Percentiles rank a stretch among this genome's conserved stretches.
Conservation (phyloP, 2,797 vertebrate species). For the Pseudomugil tenellus region DNA sequence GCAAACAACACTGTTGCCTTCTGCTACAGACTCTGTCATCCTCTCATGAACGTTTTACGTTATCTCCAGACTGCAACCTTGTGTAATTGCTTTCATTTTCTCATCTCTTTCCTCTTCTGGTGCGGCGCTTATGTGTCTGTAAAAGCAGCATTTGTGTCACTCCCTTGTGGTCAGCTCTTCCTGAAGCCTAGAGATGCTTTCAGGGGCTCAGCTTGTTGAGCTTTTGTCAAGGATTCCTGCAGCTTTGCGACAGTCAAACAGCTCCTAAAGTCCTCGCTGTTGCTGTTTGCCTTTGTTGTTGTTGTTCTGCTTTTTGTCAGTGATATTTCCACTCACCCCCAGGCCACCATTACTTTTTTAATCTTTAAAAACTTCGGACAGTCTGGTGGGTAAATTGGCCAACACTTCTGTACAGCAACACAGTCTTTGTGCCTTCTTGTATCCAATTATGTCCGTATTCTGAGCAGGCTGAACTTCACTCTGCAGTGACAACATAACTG, state of each 20-base stretch:
- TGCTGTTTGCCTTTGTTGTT: slow-evolving; percentile 14
- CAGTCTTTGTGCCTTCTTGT: not conserved
- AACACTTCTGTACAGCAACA: not conserved
- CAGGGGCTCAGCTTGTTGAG: not conserved
- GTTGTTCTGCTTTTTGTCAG: not conserved
- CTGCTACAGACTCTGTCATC: not conserved
- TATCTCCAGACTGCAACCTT: not conserved
- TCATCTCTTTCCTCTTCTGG: not conserved
- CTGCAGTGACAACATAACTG: not conserved
- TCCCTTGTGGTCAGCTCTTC: slow-evolving; percentile 10
- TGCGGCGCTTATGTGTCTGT: not conserved
- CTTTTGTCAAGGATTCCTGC: slow-evolving; percentile 9
- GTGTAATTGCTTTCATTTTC: not conserved
- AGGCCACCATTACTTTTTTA: slow-evolving; percentile 12
- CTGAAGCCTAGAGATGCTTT: slow-evolving; percentile 3
- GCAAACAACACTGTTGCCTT: not conserved
- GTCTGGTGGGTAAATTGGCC: not conserved
- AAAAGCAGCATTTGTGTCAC: not conserved
- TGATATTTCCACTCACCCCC: slow-evolving; percentile 4
- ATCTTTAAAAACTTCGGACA: not conserved
- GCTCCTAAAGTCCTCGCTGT: slow-evolving; percentile 15
- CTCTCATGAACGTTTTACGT: not conserved
- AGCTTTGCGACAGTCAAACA: slow-evolving; percentile 3
- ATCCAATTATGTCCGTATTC: not conserved
- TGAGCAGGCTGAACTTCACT: not conserved